Base-by-base conservation (phyloP, 92 coral and sea anemone species). In the Zoanthus sansibaricus region DNA sequence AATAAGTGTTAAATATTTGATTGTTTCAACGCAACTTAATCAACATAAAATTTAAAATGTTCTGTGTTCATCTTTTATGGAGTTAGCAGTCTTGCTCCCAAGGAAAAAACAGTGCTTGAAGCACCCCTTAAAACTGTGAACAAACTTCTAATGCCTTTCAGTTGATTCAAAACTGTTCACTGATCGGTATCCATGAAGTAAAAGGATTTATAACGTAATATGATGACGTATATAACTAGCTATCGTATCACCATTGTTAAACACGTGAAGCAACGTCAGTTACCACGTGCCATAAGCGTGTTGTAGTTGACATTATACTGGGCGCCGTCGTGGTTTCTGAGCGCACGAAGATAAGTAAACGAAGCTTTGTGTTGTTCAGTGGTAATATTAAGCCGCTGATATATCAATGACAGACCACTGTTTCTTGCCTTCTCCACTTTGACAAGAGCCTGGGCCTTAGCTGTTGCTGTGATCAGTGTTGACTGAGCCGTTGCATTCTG, bases 401-500 rank as follows among this genome's bases (percentile, higher is more conserved):
- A 82, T 87, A 90, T 86, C 11, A 86, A 69, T 6, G 84, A 71
- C 72, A 90, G 30, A 25, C 93, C 93, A 10, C 80, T 44, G 79
- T 90, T 90, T 7, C 90, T 78, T 16, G 93, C 93, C 55, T 75
- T 18, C 77, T 90, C 93, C 37, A 90, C 83, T 78, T 80, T 86
- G 15, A 90, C 75, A 48, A 79, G 77, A 16, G 93, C 90, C 70
- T 72, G 82, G 83, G 93, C 78, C 45, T 77, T 82, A 20, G 93
- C 93, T 18, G 72, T 74, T 21, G 86, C 82, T 33, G 71, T 78
- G 37, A 61, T 72, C 54, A 86, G 78, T 16, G 86, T 17, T 32
- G 93, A 84, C 59, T 82, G 87, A 9, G 90, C 93, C 83, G 93
- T 78, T 31, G 93, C 90, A 72, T 90, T 86, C 87, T 90, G 87